These are phyloP conservation scores for Tillus elongatus DNA, from an alignment of 2,888 invertebrate genomes.

Conservation along the genomic window DNA sequence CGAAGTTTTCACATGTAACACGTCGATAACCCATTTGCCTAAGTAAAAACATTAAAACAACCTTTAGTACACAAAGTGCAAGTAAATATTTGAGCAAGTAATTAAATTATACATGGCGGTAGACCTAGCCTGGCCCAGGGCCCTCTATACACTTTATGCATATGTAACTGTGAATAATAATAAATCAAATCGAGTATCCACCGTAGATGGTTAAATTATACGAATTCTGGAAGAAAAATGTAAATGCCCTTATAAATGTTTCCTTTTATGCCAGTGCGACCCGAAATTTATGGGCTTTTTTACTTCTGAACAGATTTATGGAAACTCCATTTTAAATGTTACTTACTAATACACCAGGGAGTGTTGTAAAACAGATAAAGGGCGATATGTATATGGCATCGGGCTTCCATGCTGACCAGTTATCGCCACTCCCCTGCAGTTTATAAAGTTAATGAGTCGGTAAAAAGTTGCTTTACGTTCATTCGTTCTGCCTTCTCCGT, in stretches of 20 bases:
- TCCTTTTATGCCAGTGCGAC: slow-evolving; percentile 27
- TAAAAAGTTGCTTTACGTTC: too few species aligned
- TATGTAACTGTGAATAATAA: not conserved
- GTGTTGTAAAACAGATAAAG: not conserved
- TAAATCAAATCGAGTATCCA: slow-evolving; percentile 1
- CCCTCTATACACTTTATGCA: not conserved
- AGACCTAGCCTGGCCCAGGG: not conserved
- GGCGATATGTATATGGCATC: too few species aligned
- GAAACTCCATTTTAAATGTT: not conserved
- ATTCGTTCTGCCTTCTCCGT: too few species aligned
- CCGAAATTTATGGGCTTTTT: slow-evolving; percentile 24
- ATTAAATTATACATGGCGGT: not conserved
- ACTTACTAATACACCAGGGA: not conserved
- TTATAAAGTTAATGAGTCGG: too few species aligned
- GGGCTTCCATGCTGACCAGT: too few species aligned
- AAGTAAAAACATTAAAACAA: not conserved
- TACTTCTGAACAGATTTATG: slow-evolving; percentile 1
- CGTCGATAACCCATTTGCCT: slow-evolving; percentile 2
- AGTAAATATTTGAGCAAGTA: not conserved
- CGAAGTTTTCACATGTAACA: too few species aligned
- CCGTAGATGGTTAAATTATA: slow-evolving; percentile 28
- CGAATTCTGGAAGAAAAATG: slow-evolving; percentile 27
- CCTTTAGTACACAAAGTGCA: not conserved
- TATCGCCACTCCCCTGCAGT: too few species aligned
- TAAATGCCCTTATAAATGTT: slow-evolving; percentile 32